phyloP scores from a whole-genome alignment of 2,113 vertebrate genomes.

The Sylvilagus bachmani region DNA sequence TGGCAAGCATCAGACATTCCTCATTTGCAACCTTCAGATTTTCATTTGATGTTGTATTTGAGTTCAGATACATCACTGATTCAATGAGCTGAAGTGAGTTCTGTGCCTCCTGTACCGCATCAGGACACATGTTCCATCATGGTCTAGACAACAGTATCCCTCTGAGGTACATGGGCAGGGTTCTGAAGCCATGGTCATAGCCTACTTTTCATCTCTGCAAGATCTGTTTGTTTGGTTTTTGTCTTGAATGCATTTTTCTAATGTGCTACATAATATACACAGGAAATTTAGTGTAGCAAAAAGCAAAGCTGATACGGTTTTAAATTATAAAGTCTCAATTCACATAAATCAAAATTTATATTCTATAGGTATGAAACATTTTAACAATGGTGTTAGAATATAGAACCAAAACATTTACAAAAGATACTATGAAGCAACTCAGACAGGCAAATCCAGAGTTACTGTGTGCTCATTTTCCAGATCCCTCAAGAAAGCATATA shows the following conservation, averaged over 20 bases:
- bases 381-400: conserved; percentile 27
- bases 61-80: neutral
- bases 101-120: neutral
- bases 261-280: neutral
- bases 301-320: neutral
- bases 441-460: neutral
- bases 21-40: neutral
- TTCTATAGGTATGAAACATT: neutral
- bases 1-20: conserved; percentile 11
- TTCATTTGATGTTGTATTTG: conserved; percentile 33
- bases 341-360: conserved; percentile 35
- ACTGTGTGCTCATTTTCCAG: neutral
- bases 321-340: neutral
- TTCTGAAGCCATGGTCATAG: neutral
- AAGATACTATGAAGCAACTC: neutral
- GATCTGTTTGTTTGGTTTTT: conserved; percentile 17
- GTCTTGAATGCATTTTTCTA: conserved; percentile 13
- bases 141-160: conserved; percentile 4
- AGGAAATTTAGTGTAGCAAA: neutral
- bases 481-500: neutral
- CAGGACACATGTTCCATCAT: neutral
- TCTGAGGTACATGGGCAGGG: conserved; percentile 33
- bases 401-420: conserved; percentile 12
- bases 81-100: neutral
- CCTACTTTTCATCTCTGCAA: neutral